Evolutionary conservation across 1,140 invertebrate genomes (phyloP).

Genomic region (Orchestia grillus): DNA sequence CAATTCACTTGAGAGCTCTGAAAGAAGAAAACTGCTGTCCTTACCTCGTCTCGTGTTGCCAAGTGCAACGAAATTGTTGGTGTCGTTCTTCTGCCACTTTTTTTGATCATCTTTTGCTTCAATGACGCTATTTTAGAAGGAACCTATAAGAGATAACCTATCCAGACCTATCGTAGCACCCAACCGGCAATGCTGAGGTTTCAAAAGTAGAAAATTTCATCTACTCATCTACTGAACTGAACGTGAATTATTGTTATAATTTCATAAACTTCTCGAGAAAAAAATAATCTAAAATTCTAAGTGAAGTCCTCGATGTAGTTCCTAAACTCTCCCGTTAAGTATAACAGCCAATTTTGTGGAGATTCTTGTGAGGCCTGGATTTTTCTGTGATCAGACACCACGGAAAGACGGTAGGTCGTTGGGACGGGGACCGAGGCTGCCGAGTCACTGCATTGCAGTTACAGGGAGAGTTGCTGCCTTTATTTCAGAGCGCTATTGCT

Average conservation of each 20-base stretch:
- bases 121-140: background rate
- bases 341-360: background rate
- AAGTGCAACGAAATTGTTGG: background rate
- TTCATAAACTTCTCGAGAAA: background rate
- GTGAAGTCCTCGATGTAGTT: background rate
- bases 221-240: too few relatives aligned
- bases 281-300: background rate
- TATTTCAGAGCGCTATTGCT: background rate
- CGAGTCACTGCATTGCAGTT: background rate
- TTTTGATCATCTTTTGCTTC: background rate
- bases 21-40: background rate
- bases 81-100: background rate
- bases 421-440: background rate
- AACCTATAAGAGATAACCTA: too few relatives aligned
- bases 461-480: background rate
- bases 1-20: constrained; percentile 7
- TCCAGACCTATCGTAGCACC: too few relatives aligned
- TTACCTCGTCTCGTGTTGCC: background rate
- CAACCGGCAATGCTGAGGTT: too few relatives aligned
- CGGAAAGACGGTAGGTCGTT: background rate
- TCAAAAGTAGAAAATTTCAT: too few relatives aligned
- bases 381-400: background rate
- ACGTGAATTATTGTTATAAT: background rate
- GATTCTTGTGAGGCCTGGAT: background rate
- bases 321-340: background rate